Conservation (phyloP, 92 coral and sea anemone species). For the Epizoanthus ramosus region DNA sequence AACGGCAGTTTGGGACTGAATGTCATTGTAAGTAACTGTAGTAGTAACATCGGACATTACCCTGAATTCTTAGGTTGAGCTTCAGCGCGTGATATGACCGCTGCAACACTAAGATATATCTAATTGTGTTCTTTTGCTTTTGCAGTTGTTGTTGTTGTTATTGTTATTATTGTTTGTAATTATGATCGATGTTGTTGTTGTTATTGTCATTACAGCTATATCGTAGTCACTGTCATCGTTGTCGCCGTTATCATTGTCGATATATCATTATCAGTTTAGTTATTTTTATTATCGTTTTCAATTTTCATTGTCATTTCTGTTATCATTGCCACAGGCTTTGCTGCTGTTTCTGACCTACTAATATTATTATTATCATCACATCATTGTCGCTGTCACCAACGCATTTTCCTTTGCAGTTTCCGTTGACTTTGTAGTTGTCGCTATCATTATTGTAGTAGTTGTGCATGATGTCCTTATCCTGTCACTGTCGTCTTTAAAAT, state of each 20-base stretch:
- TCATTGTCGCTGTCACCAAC: background rate
- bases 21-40: constrained; percentile 76
- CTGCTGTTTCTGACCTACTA: too few species aligned
- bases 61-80: too few species aligned
- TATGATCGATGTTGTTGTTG: background rate
- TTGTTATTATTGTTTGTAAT: background rate
- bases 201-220: background rate
- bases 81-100: too few species aligned
- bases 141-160: too few species aligned
- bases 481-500: too few species aligned
- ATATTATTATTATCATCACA: too few species aligned
- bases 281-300: background rate
- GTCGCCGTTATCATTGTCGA: background rate
- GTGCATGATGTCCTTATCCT: too few species aligned
- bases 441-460: background rate
- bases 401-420: background rate
- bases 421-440: background rate
- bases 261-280: too few species aligned
- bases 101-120: too few species aligned
- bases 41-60: background rate
- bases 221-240: too few species aligned
- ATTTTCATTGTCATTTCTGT: background rate
- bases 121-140: too few species aligned
- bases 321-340: background rate
- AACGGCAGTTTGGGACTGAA: constrained; percentile 94